Base-by-base conservation (phyloP, 1,140 invertebrate genomes). In the Anastatus disparis region DNA sequence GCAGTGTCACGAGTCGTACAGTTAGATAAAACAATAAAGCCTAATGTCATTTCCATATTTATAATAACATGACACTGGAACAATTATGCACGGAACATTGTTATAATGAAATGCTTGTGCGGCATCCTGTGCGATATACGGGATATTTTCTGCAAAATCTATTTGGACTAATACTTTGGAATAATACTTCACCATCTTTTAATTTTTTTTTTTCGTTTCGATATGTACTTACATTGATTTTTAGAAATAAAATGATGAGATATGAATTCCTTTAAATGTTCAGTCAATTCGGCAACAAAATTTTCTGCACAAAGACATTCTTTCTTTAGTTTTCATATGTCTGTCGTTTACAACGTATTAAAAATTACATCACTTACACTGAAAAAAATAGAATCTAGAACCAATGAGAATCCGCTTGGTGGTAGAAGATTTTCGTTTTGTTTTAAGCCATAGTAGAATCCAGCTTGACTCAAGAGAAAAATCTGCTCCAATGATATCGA, bases 101-200 rank as follows among this genome's bases (percentile, higher is more conserved):
- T 63, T 70, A 72, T 76, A 81, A 67, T 81, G 76, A 58, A 40
- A 75, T 24, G 68, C 59, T 68, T 80, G 77, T 22, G 75, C 74
- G 56, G 72, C 75, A 74, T 81, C 72, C 66, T 81, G 75, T 31
- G 75, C 56, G 0, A 78, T 50, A 48, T 76, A 81, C 27, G 71
- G 55, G 68, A 73, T 80, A 55, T 81, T 80, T 71, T 81, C 72
- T 24, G 75, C 73, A 74, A 79, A 81, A 72, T 82, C 76, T 40
- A 70, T 68, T 38, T 70, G 15, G 10, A 69, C 50, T 3, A 76
- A 15, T 56, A 70, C 53, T 20, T 71, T 59, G 38, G 29, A 20
- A 24, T 70, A 20, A 53, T 64, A 24, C 24, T n/a, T n/a, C n/a
- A n/a, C n/a, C n/a, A n/a, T n/a, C n/a, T n/a, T n/a, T n/a, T n/a